Percentiles rank a stretch among this genome's conserved stretches.
These are phyloP conservation scores for Yponomeuta evonymella DNA, from an alignment of 2,888 invertebrate genomes.

Conservation along the genomic window DNA sequence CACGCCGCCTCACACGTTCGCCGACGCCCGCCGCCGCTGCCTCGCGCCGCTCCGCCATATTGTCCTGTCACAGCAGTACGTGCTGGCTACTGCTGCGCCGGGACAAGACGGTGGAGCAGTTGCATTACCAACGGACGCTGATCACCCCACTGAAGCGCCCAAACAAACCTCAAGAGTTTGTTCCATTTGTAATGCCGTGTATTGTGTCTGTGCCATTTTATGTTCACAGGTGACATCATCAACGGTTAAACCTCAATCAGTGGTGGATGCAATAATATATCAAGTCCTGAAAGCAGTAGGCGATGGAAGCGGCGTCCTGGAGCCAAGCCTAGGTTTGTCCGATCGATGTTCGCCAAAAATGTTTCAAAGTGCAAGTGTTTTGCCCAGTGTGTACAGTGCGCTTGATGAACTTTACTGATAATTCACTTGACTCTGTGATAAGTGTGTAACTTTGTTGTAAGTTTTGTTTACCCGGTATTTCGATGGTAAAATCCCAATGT, in stretches of 20 bases:
- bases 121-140: conserved; percentile 34
- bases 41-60: conserved; percentile 85
- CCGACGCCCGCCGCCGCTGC: conserved; percentile 56
- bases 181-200: conserved; percentile 11
- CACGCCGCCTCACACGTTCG: conserved; percentile 73
- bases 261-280: neutral
- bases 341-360: conserved; percentile 21
- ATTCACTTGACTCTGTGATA: neutral
- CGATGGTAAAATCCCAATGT: neutral
- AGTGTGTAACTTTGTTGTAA: neutral
- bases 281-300: neutral
- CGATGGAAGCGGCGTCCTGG: neutral
- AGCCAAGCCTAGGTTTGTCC: conserved; percentile 23
- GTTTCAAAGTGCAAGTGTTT: conserved; percentile 25
- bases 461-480: no score
- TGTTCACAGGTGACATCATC: conserved; percentile 35
- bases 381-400: neutral
- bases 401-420: neutral
- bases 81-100: conserved; percentile 90
- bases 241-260: conserved; percentile 1
- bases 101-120: conserved; percentile 81
- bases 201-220: conserved; percentile 27
- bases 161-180: conserved; percentile 16
- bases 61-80: conserved; percentile 99
- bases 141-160: neutral